Base-by-base conservation (phyloP, 2,113 vertebrate species). In the Theropithecus gelada region DNA sequence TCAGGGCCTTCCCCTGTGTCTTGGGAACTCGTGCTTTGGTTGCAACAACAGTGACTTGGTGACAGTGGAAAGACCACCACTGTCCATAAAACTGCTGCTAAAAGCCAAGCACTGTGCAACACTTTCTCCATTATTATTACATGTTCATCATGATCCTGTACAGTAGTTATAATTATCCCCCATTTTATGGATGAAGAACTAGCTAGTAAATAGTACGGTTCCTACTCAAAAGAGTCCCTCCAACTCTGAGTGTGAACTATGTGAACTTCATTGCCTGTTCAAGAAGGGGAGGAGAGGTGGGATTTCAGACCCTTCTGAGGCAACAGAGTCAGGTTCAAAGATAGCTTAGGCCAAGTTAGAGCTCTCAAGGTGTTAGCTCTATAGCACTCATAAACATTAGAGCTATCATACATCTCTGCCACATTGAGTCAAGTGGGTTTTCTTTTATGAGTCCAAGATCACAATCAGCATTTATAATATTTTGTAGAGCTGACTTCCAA, bases 351-450 rank as follows among this genome's bases (percentile, higher is more conserved):
- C 32, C 55, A 27, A 23, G 32, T 9, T 4, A 20, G 73, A 52
- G 50, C 8, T 66, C 50, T 20, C 23, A 40, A 45, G 32, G 55
- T 3, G 1, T 20, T 40, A 32, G 48, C 9, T 18, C 78, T 5
- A 2, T 0, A 2, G 59, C 2, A 7, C 32, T 4, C n/a, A 52
- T 2, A 4, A 52, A 38, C 75, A 30, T 35, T 7, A 81, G 14
- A 14, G 27, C 38, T 12, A 10, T 11, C 59, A 27, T 61, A 61
- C 25, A 38, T 32, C 40, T 75, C 72, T 3, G 72, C 40, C 50
- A 20, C 40, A 1, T 25, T 8, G 45, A 89, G 90, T 52, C 59
- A 38, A 35, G 48, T 6, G 68, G 76, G 48, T 18, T 92, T 93
- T 55, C 73, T 86, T 50, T 40, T 30, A 66, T 81, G 64, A 83